Evolutionary conservation across 2,888 invertebrate genomes (phyloP), one percentile per base, ranked within the genome.

Genomic region (Amblyteles armatorius): DNA sequence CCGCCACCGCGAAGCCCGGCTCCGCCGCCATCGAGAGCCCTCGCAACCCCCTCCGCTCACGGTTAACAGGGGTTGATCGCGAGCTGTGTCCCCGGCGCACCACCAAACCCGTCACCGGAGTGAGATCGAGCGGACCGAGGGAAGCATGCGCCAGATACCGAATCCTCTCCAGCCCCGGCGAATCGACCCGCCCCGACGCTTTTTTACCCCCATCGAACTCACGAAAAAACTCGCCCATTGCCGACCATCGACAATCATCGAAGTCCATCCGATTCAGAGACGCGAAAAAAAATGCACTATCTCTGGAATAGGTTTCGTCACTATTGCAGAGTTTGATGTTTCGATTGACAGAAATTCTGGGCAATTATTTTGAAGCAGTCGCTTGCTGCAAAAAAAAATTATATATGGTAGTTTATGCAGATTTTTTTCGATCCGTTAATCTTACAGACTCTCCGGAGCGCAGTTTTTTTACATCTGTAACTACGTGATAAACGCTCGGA

Each of bases 181-280:
- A 87, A 92, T 92, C 92, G 92, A 92, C 92, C 93, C 93, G 91
- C 91, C 91, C 91, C 88, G 85, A 86, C 83, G 87, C 88, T 91
- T 90, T 90, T 89, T 90, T 91, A 13, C 89, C 87, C 86, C 79
- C 65, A 65, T 76, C 33, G 57, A 69, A 79, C 86, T 60, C 60
- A 29, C 60, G 6, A 60, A 60, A 29, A 60, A 5, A 29, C 9
- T 33, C 60, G 29, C n/a, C 16, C 29, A 6, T 26, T 2, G 60
- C 50, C n/a, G 26, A 50, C 29, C 19, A 7, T 9, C 29, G 57
- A 83, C 26, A 60, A 57, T 22, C 3, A 2, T 13, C 13, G 44
- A 36, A 6, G 36, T 44, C 44, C 3, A 1, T 44, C 13, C 13
- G 3, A 44, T 44, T 11, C 44, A 3, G 44, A 44, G 13, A 44